phyloP scores from a whole-genome alignment of 1,140 invertebrate genomes.

The Himalopsyche phryganea region DNA sequence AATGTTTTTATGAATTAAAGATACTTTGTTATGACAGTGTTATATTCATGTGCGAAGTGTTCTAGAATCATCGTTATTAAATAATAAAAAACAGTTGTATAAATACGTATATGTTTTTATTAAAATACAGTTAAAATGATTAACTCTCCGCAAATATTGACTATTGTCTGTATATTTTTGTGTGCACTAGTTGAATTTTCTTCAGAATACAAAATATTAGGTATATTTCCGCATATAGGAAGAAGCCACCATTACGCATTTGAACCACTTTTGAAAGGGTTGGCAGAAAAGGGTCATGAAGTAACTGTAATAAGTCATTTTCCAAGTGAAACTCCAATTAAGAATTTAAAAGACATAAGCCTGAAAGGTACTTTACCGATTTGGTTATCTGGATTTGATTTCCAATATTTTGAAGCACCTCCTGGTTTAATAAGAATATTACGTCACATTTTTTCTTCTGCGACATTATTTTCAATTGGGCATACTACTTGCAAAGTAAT shows the following conservation, averaged over 20 bases:
- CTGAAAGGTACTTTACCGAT: slow-evolving; percentile 41
- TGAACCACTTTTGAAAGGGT: slow-evolving; percentile 58
- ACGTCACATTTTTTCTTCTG: neutral
- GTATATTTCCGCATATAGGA: slow-evolving; percentile 60
- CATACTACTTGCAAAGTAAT: slow-evolving; percentile 40
- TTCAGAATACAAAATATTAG: slow-evolving; percentile 50
- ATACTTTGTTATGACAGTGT: too few species aligned
- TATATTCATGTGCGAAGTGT: too few species aligned
- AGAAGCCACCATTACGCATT: slow-evolving; percentile 70
- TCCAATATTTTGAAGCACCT: slow-evolving; percentile 16
- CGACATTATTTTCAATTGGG: neutral
- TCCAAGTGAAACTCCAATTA: slow-evolving; percentile 45
- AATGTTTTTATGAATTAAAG: too few species aligned
- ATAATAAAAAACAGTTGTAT: too few species aligned
- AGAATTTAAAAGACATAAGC: slow-evolving; percentile 59
- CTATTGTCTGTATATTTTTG: too few species aligned
- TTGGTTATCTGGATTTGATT: slow-evolving; percentile 12
- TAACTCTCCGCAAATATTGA: too few species aligned
- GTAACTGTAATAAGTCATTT: slow-evolving; percentile 66
- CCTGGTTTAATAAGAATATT: too few species aligned
- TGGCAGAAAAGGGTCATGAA: slow-evolving; percentile 62
- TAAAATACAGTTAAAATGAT: too few species aligned
- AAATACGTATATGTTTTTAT: too few species aligned
- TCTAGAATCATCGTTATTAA: too few species aligned
- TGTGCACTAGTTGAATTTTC: too few species aligned